Conservation (phyloP, 2,113 vertebrate species). For the Ptychochromis oligacanthus region DNA sequence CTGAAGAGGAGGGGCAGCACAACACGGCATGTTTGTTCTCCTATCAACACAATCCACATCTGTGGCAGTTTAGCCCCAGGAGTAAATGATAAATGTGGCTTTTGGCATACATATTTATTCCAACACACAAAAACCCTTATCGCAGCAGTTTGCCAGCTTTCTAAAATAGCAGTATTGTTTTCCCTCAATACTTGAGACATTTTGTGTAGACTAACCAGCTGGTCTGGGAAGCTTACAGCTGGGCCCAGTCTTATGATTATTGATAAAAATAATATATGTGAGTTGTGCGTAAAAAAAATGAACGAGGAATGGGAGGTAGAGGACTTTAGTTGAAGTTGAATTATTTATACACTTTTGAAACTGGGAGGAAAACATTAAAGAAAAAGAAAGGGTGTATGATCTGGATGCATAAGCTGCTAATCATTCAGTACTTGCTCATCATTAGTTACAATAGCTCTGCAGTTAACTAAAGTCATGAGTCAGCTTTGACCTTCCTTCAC, state of each 20-base stretch:
- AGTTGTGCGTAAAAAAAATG: background rate
- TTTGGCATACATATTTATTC: constrained; percentile 55
- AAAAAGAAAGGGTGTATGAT: constrained; percentile 7
- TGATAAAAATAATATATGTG: constrained; percentile 33
- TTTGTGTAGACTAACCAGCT: constrained; percentile 48
- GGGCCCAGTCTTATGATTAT: constrained; percentile 14
- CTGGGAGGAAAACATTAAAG: background rate
- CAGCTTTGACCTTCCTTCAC: constrained; percentile 53
- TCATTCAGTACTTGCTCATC: constrained; percentile 56
- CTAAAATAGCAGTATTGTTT: constrained; percentile 45
- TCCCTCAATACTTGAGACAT: constrained; percentile 18
- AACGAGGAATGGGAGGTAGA: background rate
- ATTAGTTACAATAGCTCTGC: constrained; percentile 42
- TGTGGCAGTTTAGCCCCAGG: constrained; percentile 66
- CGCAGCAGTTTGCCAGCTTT: constrained; percentile 50
- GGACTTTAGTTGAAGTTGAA: constrained; percentile 14
- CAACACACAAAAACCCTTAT: constrained; percentile 40
- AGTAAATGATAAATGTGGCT: constrained; percentile 61
- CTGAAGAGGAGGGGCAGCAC: constrained; percentile 22
- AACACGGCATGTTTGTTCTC: constrained; percentile 34
- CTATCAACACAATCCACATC: constrained; percentile 62
- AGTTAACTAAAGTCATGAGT: constrained; percentile 46
- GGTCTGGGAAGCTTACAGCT: background rate
- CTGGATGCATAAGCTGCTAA: constrained; percentile 26
- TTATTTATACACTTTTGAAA: constrained; percentile 5